Evolutionary conservation across 2,888 invertebrate genomes (phyloP).

Genomic region (Drosophila macrospina): DNA sequence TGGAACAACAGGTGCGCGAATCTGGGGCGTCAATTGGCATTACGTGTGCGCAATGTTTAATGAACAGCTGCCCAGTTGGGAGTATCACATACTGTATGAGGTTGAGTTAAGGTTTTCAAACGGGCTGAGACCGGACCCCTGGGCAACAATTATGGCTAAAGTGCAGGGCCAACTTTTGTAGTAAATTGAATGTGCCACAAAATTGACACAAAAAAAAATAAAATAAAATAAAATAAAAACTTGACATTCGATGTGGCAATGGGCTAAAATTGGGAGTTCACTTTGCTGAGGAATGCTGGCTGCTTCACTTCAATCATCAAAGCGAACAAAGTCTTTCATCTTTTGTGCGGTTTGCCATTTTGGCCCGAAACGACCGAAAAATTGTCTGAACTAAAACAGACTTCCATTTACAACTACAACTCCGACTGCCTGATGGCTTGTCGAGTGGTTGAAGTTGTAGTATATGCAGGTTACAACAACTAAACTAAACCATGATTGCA

Average conservation of each 20-base stretch:
- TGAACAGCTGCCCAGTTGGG: conserved; percentile 39
- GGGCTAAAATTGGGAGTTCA: not conserved
- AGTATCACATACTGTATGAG: conserved; percentile 7
- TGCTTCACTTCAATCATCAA: conserved; percentile 48
- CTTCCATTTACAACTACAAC: conserved; percentile 7
- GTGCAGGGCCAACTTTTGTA: conserved; percentile 36
- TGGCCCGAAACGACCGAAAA: conserved; percentile 26
- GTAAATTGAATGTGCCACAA: conserved; percentile 67
- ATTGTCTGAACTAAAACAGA: conserved; percentile 38
- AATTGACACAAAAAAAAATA: conserved; percentile 38
- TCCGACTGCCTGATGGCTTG: conserved; percentile 41
- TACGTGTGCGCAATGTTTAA: conserved; percentile 72
- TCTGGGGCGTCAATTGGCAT: conserved; percentile 76
- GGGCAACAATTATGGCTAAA: conserved; percentile 32
- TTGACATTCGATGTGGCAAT: conserved; percentile 16
- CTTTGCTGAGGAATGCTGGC: conserved; percentile 10
- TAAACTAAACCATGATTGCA: conserved; percentile 11
- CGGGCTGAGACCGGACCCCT: not conserved
- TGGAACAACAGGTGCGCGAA: conserved; percentile 71
- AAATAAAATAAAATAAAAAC: not conserved
- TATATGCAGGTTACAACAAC: conserved; percentile 43
- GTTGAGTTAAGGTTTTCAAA: conserved; percentile 8
- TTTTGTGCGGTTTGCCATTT: conserved; percentile 64
- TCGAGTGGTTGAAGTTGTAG: not conserved
- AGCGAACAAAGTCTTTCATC: conserved; percentile 59